Evolutionary conservation across 1,140 invertebrate species (phyloP), one percentile per base, ranked within the genome.

Genomic region (Amyelois transitella): DNA sequence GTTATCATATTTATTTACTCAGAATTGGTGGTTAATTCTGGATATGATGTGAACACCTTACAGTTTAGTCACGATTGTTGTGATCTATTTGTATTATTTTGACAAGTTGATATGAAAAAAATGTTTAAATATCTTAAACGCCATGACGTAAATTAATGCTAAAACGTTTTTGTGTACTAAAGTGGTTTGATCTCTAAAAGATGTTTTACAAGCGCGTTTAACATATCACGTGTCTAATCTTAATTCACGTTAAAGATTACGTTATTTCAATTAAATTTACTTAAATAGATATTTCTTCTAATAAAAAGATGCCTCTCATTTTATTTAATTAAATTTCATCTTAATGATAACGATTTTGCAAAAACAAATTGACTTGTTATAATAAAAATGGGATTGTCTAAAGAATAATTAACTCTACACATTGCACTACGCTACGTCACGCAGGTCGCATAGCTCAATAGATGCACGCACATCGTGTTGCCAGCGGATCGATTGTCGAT

Each of bases 401-500:
- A 4, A 14, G 0, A 0, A 38, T 14, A n/a, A 38, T 38, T 38
- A 38, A 6, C 32, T 38, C 32, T 38, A 38, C 12, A 14, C n/a
- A 38, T 12, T 38, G 6, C 32, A 14, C 32, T 38, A 38, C 12
- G 32, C n/a, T 14, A 14, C 17, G 6, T 38, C 17, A 48, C 54
- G 51, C 18, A 8, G 50, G 21, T 38, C 28, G 48, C 57, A 38
- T 48, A 18, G 10, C 28, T n/a, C 18, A 51, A 45, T 53, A 55
- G 24, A 49, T 44, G 55, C 38, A 48, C 18, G 58, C 43, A 58
- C 64, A 66, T 63, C 52, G 55, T 53, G 43, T 69, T 62, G 66
- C 62, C 49, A 62, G 66, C 62, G 51, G 69, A 84, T 77, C 69
- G 62, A 75, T 80, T 69, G 68, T 77, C 69, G 63, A 75, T 80